Base-by-base conservation (phyloP, 1,140 invertebrate species). In the Nymphalis io region DNA sequence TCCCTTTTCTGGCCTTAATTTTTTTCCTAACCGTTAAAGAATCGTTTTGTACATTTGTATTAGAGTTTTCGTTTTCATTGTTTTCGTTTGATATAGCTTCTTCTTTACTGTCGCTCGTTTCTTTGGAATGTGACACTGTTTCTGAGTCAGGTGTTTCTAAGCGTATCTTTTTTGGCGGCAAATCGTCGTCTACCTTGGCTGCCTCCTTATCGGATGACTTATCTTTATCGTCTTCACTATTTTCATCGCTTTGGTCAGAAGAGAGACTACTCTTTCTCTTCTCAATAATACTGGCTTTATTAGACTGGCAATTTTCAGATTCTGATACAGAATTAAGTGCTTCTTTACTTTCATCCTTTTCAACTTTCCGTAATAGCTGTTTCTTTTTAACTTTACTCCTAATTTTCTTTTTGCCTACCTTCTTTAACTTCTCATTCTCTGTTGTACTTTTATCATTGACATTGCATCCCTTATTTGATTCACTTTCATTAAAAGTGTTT, bases 401-500 rank as follows among this genome's bases (percentile, higher is more conserved):
- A 62, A 83, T 69, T 74, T 90, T 85, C 60, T 82, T 85, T 55
- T 82, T 79, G 65, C 75, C 81, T 72, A 76, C 83, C 74, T 91
- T 85, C 74, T 79, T 79, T 70, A 81, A 58, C 70, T 76, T 87
- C 76, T 89, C 78, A 79, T 72, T 76, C 46, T 89, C 86, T 51
- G 75, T 78, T 13, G 72, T 73, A 73, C 73, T 89, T 73, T 85
- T 89, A 38, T 89, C 86, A 62, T 84, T 88, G 55, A 83, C 68
- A 76, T 93, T 76, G 66, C 75, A 74, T 70, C 84, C 83, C 62
- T 76, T 74, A 73, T 80, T 83, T 40, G 76, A 68, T 63, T 83
- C 76, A 93, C 79, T 73, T 91, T 93, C 68, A 92, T 78, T 58
- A 63, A 83, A 84, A 11, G 83, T 87, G 82, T 93, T 93, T 74